Evolutionary conservation across 2,797 vertebrate genomes (phyloP).

Genomic region (Cottoperca gobio): DNA sequence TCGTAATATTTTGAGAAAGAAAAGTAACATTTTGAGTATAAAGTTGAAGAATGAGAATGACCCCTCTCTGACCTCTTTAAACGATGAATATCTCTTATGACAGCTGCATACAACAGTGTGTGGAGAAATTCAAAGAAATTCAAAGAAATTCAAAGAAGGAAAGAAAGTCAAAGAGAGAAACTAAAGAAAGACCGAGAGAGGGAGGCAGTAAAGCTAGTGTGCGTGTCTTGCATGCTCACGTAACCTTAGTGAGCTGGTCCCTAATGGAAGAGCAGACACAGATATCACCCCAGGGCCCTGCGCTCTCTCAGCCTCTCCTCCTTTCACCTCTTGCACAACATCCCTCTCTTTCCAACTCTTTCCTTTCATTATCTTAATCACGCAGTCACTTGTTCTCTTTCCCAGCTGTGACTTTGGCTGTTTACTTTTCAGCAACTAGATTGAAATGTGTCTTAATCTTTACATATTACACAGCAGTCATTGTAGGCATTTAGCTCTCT

Average conservation of each 20-base stretch:
- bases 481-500: background rate
- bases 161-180: no score
- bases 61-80: background rate
- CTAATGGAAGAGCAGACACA: slow-evolving; percentile 72
- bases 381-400: background rate
- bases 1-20: no score
- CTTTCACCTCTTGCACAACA: slow-evolving; percentile 49
- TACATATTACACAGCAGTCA: background rate
- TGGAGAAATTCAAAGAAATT: background rate
- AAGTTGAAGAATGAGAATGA: background rate
- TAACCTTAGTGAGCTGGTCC: slow-evolving; percentile 68
- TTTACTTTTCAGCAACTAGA: background rate
- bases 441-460: background rate
- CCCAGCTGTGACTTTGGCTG: slow-evolving; percentile 1
- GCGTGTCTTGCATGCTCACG: slow-evolving; percentile 50
- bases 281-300: slow-evolving; percentile 68
- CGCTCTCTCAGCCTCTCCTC: slow-evolving; percentile 40
- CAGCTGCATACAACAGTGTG: background rate
- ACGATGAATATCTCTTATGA: background rate
- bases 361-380: slow-evolving; percentile 44
- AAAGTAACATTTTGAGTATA: no score
- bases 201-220: slow-evolving; percentile 18
- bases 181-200: background rate
- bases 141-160: no score
- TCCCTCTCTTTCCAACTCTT: slow-evolving; percentile 28